These are phyloP conservation scores for Chrysopa pallens DNA, from an alignment of 1,140 invertebrate species.

Conservation along the genomic window DNA sequence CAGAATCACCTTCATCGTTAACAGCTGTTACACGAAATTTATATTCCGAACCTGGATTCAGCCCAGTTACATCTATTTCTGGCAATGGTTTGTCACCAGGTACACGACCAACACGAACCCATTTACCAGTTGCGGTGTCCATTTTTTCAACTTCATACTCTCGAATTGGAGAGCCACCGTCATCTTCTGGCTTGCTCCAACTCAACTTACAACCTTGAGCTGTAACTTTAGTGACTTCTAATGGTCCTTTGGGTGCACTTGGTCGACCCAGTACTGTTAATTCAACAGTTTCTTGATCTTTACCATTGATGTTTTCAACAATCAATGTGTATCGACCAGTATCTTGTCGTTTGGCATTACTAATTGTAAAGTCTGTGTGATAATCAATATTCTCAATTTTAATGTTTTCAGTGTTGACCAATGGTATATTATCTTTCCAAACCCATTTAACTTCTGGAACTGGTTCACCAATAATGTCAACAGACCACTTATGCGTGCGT, in stretches of 20 bases:
- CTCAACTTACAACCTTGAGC: slow-evolving; percentile 72
- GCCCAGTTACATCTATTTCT: slow-evolving; percentile 74
- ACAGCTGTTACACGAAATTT: slow-evolving; percentile 91
- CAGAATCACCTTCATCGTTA: slow-evolving; percentile 91
- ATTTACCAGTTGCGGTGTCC: slow-evolving; percentile 76
- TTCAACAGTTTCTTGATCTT: slow-evolving; percentile 77
- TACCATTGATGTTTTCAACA: slow-evolving; percentile 78
- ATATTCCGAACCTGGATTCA: slow-evolving; percentile 84
- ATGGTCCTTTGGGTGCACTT: slow-evolving; percentile 67
- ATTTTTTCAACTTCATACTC: slow-evolving; percentile 92
- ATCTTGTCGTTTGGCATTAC: slow-evolving; percentile 67
- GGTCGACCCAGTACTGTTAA: slow-evolving; percentile 81
- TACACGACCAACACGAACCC: slow-evolving; percentile 66
- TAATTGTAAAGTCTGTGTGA: slow-evolving; percentile 75
- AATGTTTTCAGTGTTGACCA: slow-evolving; percentile 67
- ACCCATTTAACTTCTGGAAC: slow-evolving; percentile 71
- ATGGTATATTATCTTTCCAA: slow-evolving; percentile 64
- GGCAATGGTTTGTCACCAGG: slow-evolving; percentile 54
- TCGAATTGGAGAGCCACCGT: slow-evolving; percentile 83
- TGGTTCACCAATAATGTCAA: slow-evolving; percentile 80
- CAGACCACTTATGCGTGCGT: slow-evolving; percentile 80
- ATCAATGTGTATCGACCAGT: slow-evolving; percentile 81
- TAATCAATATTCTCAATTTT: slow-evolving; percentile 82
- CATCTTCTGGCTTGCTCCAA: slow-evolving; percentile 84
- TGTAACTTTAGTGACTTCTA: slow-evolving; percentile 72